Base-by-base conservation (phyloP, 2,888 invertebrate genomes). In the Dicranocentrus wangi region DNA sequence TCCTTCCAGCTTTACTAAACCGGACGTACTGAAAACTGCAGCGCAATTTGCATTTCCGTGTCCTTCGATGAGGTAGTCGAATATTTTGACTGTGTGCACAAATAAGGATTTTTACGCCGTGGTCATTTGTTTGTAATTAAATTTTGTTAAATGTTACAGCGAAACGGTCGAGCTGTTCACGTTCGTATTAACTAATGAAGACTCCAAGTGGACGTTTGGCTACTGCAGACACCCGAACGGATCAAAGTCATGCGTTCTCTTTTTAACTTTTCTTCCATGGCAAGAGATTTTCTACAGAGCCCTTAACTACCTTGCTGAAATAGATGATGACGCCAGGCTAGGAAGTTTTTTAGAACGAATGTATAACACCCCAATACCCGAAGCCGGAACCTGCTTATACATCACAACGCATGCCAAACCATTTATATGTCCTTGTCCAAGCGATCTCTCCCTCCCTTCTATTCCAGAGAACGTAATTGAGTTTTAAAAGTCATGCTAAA, bases 191-290 rank as follows among this genome's bases (percentile, higher is more conserved):
- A 99, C 99, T 25, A 96, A 95, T 87, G 92, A 94, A 87, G 96
- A 97, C 88, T 96, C 97, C 27, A 97, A 96, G 90, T 98, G 96
- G 93, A 96, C 96, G 47, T 99, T 96, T 91, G 98, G 98, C 85
- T 99, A 96, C 90, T 98, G 98, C 89, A 93, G 99, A 27, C 97
- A 96, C 89, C 96, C 98, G 88, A 95, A 97, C 3, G 94, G 94
- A 88, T 93, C 94, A 25, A 93, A 95, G 88, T 94, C 95, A 21
- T 95, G 97, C 81, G 90, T 95, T 88, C 93, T 96, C 61, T 89
- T 96, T 86, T 90, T 94, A 86, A 98, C 98, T 88, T 95, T 94
- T 89, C 91, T 98, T 88, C 98, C 98, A 87, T 99, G 98, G 98
- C 97, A 97, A 89, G 97, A 97, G 90, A 94, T 94, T 88, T 98